Conservation (phyloP, 92 coral and sea anemone genomes). For the Micromussa lordhowensis region DNA sequence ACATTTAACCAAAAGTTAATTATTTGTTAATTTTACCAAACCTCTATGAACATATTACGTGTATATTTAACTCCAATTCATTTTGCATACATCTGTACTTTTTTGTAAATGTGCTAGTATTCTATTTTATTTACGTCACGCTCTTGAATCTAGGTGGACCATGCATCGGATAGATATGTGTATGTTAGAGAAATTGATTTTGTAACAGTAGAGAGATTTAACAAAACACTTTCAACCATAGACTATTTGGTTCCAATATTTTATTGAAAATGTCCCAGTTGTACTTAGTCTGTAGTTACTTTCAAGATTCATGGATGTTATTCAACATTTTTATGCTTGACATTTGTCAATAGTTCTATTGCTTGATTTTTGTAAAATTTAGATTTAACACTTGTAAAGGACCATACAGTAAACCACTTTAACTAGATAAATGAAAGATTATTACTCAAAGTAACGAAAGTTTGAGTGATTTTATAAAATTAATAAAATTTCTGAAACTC, state of each 20-base stretch:
- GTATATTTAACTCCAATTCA: background rate
- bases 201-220: background rate
- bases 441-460: too few relatives aligned
- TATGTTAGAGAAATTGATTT: background rate
- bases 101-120: background rate
- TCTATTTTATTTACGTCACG: background rate
- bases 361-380: background rate
- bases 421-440: background rate
- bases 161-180: background rate
- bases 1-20: background rate
- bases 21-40: background rate
- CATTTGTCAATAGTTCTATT: background rate
- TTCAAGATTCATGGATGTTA: background rate
- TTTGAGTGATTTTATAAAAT: too few relatives aligned
- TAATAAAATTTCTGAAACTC: too few relatives aligned
- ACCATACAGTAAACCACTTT: background rate
- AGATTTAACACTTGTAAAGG: background rate
- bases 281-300: background rate
- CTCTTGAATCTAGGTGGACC: background rate
- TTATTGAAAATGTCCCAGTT: background rate
- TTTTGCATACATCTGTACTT: background rate
- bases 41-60: background rate
- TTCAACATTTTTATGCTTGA: background rate
- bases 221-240: too few relatives aligned
- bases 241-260: background rate